phyloP scores from a whole-genome alignment of 2,113 vertebrate genomes.

The Phoenicopterus ruber region DNA sequence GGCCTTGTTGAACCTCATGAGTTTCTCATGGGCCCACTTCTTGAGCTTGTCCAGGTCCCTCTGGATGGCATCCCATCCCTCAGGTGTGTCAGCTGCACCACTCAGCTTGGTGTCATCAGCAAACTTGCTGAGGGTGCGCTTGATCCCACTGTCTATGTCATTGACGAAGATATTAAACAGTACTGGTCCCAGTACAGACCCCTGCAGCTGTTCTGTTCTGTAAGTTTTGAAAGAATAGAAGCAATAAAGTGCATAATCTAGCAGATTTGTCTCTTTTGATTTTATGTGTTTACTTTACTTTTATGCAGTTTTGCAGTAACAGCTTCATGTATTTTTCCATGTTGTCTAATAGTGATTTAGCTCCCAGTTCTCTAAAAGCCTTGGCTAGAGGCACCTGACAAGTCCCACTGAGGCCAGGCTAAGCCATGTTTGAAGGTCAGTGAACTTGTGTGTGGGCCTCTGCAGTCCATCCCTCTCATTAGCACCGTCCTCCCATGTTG shows the following conservation, averaged over 20 bases:
- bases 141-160: no score
- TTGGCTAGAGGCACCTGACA: neutral
- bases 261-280: neutral
- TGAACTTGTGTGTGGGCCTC: neutral
- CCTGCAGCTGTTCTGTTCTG: neutral
- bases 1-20: no score
- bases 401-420: neutral
- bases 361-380: neutral
- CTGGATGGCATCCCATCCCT: no score
- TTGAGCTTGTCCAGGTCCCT: no score
- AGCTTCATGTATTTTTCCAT: neutral
- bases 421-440: neutral
- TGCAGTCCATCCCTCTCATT: neutral
- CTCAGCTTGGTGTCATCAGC: no score
- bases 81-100: no score
- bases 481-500: neutral
- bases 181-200: no score
- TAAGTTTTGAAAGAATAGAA: neutral
- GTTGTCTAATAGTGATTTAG: neutral
- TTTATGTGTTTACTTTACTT: neutral
- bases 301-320: neutral
- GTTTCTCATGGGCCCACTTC: no score
- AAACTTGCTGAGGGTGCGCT: no score
- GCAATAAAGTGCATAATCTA: neutral
- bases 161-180: no score